These are phyloP conservation scores for Meleagris gallopavo DNA, from an alignment of 2,113 vertebrate species.

Conservation along the genomic window DNA sequence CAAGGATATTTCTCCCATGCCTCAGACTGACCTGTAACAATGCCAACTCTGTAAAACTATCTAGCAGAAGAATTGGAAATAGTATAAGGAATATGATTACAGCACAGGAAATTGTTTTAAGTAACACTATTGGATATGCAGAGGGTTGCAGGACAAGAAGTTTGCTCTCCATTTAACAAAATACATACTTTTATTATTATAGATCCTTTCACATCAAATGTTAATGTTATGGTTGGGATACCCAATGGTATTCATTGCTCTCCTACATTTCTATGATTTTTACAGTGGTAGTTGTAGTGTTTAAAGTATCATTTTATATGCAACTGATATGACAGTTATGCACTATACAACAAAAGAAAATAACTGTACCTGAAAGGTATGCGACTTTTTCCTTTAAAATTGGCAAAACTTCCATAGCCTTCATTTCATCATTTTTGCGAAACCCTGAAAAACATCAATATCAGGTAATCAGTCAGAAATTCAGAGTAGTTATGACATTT, in stretches of 20 bases:
- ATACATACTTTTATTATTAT: not conserved
- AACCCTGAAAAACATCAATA: conserved; percentile 84
- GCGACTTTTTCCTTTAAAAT: conserved; percentile 98
- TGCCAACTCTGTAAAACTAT: not conserved
- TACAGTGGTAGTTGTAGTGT: not conserved
- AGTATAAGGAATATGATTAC: not conserved
- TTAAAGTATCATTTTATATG: not conserved
- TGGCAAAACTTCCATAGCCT: conserved; percentile 96
- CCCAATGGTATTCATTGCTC: not conserved
- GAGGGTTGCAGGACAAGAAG: not conserved
- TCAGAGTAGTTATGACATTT: not conserved
- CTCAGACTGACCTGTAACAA: not conserved
- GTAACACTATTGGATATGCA: not conserved
- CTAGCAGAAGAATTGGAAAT: not conserved
- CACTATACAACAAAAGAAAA: not conserved
- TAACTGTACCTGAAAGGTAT: conserved; percentile 91
- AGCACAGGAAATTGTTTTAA: not conserved
- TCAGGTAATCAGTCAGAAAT: conserved; percentile 9
- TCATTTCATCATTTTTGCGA: conserved; percentile 98
- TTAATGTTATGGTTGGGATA: not conserved
- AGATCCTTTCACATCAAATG: not conserved
- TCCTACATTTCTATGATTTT: not conserved
- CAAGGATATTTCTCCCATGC: not conserved
- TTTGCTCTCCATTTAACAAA: not conserved
- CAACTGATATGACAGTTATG: not conserved